Percentiles rank a stretch among this genome's conserved stretches.
Conservation (phyloP, 2,113 vertebrate genomes). For the Hippocampus mohnikei region DNA sequence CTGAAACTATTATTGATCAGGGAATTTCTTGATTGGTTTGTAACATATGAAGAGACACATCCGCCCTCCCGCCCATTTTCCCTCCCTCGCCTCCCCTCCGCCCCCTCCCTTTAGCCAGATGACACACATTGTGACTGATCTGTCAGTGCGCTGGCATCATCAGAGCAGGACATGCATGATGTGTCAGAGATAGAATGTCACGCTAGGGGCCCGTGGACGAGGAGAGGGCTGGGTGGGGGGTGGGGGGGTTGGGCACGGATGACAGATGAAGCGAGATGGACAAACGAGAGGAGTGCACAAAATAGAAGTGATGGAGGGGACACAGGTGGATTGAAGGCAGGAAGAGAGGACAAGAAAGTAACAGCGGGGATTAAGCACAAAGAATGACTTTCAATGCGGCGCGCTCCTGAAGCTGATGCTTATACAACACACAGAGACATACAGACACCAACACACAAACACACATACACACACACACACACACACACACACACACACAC, state of each 20-base stretch:
- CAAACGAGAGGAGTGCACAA: conserved; percentile 46
- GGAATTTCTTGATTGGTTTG: neutral
- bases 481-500: conserved; percentile 8
- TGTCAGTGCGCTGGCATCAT: conserved; percentile 68
- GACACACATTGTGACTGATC: conserved; percentile 68
- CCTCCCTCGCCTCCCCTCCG: conserved; percentile 7
- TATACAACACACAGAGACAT: conserved; percentile 31
- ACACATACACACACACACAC: conserved; percentile 27
- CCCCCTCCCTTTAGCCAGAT: conserved; percentile 51
- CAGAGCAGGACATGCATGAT: conserved; percentile 70
- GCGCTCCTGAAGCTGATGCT: conserved; percentile 36
- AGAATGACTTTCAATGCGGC: conserved; percentile 57
- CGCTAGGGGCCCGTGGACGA: conserved; percentile 53
- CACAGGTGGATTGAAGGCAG: conserved; percentile 57
- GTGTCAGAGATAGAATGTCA: conserved; percentile 74
- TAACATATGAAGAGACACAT: neutral
- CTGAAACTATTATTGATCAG: neutral
- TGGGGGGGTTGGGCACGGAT: conserved; percentile 26
- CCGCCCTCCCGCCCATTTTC: conserved; percentile 5
- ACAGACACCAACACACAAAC: no score
- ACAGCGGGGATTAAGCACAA: conserved; percentile 42
- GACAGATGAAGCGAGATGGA: conserved; percentile 58
- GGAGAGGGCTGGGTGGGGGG: conserved; percentile 35
- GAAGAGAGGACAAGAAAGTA: conserved; percentile 55
- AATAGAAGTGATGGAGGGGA: conserved; percentile 27